Evolutionary conservation across 2,888 invertebrate species (phyloP).

Genomic region (Ormyrus rosae): DNA sequence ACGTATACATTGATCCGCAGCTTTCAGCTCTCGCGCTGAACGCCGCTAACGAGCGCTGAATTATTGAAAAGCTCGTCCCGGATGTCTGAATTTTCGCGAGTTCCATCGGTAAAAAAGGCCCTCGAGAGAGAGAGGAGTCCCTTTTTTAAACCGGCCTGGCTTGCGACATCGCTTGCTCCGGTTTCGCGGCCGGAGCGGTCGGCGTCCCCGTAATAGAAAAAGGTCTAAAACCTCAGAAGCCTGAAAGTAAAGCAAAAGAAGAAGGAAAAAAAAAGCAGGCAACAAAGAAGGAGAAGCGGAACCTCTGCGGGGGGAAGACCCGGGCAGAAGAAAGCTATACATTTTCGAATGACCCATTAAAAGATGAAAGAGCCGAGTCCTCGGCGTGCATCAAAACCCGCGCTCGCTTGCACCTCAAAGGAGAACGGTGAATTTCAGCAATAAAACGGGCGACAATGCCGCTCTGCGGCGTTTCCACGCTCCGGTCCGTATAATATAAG

Average conservation of each 20-base stretch:
- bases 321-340: background rate
- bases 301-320: too few relatives aligned
- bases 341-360: constrained; percentile 50
- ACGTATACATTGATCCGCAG: too few relatives aligned
- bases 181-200: background rate
- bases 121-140: too few relatives aligned
- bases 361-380: constrained; percentile 49
- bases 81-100: too few relatives aligned
- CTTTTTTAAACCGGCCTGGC: background rate
- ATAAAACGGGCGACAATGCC: constrained; percentile 20
- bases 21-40: too few relatives aligned
- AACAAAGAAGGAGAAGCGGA: background rate
- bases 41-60: too few relatives aligned
- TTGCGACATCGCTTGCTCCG: background rate
- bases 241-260: constrained; percentile 38
- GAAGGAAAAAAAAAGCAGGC: background rate
- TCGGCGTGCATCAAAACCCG: constrained; percentile 21
- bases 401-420: constrained; percentile 2
- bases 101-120: too few relatives aligned
- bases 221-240: background rate
- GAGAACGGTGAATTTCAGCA: constrained; percentile 32
- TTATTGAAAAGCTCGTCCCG: background rate
- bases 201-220: too few relatives aligned
- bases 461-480: background rate
- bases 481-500: background rate